These are phyloP conservation scores for Leptoclinus maculatus DNA, from an alignment of 2,797 vertebrate species.

Conservation along the genomic window DNA sequence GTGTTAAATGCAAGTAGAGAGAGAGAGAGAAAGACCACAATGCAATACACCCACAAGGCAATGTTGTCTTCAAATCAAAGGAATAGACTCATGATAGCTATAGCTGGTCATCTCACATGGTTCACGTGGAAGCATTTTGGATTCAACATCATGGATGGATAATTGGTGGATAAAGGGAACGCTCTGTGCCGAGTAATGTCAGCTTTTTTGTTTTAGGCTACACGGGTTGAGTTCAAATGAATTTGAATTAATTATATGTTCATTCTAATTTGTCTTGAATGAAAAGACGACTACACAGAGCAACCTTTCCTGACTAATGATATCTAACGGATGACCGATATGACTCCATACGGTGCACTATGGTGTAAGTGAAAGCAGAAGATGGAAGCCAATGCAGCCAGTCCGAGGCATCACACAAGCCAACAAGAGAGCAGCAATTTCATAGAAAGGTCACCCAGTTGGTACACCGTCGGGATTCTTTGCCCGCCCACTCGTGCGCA, in stretches of 20 bases:
- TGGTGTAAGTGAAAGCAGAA: neutral
- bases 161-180: too few relatives aligned
- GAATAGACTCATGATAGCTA: neutral
- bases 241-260: neutral
- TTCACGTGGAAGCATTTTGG: too few relatives aligned
- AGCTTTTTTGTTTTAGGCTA: too few relatives aligned
- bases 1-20: neutral
- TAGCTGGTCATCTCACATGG: too few relatives aligned
- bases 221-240: neutral
- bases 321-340: neutral
- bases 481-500: constrained; percentile 17
- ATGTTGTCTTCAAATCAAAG: neutral
- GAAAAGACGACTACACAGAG: too few relatives aligned
- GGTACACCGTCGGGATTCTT: constrained; percentile 30
- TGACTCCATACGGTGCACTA: neutral
- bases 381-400: neutral
- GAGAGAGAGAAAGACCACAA: neutral
- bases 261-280: neutral
- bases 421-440: constrained; percentile 35
- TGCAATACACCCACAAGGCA: neutral
- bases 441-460: constrained; percentile 66
- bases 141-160: too few relatives aligned
- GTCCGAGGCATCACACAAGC: constrained; percentile 26
- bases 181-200: too few relatives aligned
- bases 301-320: neutral